These are phyloP conservation scores for Melolontha melolontha DNA, from an alignment of 2,888 invertebrate species.

Conservation along the genomic window DNA sequence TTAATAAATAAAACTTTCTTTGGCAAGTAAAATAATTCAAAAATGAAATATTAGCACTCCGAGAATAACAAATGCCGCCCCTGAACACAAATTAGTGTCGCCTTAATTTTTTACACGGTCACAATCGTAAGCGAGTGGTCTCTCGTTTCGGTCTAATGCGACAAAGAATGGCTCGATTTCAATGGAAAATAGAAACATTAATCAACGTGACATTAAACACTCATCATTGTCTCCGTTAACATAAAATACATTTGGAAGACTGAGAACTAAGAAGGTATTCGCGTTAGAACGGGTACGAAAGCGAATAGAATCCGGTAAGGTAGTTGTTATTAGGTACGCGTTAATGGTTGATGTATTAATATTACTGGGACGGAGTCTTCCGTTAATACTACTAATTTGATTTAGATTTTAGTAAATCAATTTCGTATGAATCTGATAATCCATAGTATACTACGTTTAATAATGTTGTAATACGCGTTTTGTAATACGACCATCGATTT, in stretches of 20 bases:
- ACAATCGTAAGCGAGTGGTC: not conserved
- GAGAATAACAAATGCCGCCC: not conserved
- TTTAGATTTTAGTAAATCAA: no score
- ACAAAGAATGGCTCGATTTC: slow-evolving; percentile 16
- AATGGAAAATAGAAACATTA: slow-evolving; percentile 13
- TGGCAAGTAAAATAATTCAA: no score
- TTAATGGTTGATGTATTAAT: slow-evolving; percentile 19
- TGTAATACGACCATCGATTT: no score
- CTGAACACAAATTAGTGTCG: not conserved
- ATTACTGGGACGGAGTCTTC: not conserved
- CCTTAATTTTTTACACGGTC: slow-evolving; percentile 15
- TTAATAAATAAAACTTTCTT: no score
- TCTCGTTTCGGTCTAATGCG: not conserved
- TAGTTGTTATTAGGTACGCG: not conserved
- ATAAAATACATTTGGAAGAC: slow-evolving; percentile 10
- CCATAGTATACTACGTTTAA: no score
- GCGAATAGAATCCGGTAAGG: slow-evolving; percentile 3
- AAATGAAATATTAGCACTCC: no score
- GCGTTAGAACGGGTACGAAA: not conserved
- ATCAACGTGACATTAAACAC: slow-evolving; percentile 17
- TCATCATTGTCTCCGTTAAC: slow-evolving; percentile 16
- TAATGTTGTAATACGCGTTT: no score
- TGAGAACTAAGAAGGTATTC: not conserved
- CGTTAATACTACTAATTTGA: not conserved
- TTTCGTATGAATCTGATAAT: no score